A percentile compares a stretch with the other conserved stretches of the same genome.
Evolutionary conservation across 2,888 invertebrate species (phyloP).

Genomic region (Philereme transversata): DNA sequence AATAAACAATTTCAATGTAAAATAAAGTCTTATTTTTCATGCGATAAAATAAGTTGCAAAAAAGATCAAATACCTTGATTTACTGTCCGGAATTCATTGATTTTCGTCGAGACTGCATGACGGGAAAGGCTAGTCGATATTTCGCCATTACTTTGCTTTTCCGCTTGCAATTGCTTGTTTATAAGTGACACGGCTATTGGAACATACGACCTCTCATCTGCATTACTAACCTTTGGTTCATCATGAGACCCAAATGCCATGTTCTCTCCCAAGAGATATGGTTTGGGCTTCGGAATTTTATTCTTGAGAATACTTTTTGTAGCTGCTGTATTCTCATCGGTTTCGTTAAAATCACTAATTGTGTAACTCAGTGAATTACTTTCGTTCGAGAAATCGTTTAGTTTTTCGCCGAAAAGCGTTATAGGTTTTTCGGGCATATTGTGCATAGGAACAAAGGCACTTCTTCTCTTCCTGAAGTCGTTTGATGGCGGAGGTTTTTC

Average conservation of each 20-base stretch:
- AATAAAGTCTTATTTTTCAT: background rate
- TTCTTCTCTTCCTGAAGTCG: conserved; percentile 89
- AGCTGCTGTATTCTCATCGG: conserved; percentile 80
- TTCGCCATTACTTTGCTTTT: conserved; percentile 53
- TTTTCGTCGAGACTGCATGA: conserved; percentile 46
- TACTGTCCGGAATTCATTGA: conserved; percentile 54
- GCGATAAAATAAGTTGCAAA: background rate
- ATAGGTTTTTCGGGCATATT: conserved; percentile 80
- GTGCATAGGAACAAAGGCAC: conserved; percentile 75
- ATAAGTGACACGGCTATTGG: conserved; percentile 67
- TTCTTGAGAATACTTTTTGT: conserved; percentile 90
- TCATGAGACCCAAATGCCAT: conserved; percentile 71
- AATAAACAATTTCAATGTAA: background rate
- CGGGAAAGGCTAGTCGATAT: conserved; percentile 45
- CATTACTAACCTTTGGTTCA: conserved; percentile 45
- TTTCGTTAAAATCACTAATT: conserved; percentile 63
- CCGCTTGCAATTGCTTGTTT: conserved; percentile 65
- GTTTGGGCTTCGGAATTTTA: conserved; percentile 89
- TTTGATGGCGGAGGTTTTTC: conserved; percentile 94
- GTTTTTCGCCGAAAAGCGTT: conserved; percentile 86
- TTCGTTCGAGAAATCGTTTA: conserved; percentile 49
- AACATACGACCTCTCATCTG: conserved; percentile 42
- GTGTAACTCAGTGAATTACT: conserved; percentile 44
- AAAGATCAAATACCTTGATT: conserved; percentile 52
- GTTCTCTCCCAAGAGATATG: conserved; percentile 89